phyloP scores from a whole-genome alignment of 1,140 invertebrate genomes.

The Drosophila erecta region DNA sequence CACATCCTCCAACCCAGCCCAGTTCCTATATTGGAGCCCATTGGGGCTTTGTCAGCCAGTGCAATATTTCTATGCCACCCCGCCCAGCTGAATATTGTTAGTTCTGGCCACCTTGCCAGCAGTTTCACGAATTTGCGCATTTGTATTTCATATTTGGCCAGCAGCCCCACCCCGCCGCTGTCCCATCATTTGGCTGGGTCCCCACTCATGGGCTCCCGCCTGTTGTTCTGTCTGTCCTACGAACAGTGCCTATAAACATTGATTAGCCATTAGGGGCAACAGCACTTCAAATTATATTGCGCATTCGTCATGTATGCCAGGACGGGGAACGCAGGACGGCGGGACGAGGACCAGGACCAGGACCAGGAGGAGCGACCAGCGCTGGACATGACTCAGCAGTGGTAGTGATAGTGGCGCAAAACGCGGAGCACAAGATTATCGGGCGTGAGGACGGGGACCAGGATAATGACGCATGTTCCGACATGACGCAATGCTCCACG shows the following conservation, averaged over 20 bases:
- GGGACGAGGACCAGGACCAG: background rate
- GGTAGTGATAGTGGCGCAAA: background rate
- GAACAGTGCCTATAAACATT: conserved; percentile 75
- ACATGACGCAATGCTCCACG: conserved; percentile 22
- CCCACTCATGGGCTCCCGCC: no score
- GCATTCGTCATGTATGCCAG: conserved; percentile 68
- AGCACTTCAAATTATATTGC: conserved; percentile 58
- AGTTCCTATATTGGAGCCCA: conserved; percentile 8
- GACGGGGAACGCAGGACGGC: background rate
- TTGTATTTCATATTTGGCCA: conserved; percentile 49
- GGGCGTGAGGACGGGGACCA: background rate
- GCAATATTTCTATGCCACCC: conserved; percentile 60
- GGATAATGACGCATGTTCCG: conserved; percentile 52
- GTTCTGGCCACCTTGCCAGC: conserved; percentile 6
- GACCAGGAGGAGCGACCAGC: conserved; percentile 4
- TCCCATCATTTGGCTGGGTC: conserved; percentile 18
- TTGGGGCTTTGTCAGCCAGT: conserved; percentile 56
- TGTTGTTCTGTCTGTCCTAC: conserved; percentile 19
- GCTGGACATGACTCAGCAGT: conserved; percentile 61
- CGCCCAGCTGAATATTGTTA: conserved; percentile 1
- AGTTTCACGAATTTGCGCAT: conserved; percentile 28
- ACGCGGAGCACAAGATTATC: background rate
- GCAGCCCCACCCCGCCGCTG: background rate
- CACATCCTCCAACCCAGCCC: conserved; percentile 3
- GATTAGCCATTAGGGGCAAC: conserved; percentile 64